Evolutionary conservation across 2,888 invertebrate genomes (phyloP).

Genomic region (Hipparchia semele): DNA sequence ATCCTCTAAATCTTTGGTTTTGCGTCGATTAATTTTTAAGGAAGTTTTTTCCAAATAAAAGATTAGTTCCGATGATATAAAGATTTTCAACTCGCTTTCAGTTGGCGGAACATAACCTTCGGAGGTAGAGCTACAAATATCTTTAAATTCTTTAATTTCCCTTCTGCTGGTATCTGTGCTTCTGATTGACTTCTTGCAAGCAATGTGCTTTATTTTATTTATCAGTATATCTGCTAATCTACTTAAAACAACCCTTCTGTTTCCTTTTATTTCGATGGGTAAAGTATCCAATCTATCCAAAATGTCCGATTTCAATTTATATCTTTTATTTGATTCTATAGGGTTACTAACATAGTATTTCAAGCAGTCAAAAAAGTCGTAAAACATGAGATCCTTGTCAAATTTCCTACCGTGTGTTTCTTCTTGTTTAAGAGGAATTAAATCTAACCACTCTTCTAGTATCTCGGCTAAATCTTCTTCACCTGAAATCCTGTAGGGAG

Average conservation of each 20-base stretch:
- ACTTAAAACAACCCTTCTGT: slow-evolving; percentile 47
- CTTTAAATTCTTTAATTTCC: slow-evolving; percentile 10
- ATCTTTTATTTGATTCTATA: slow-evolving; percentile 18
- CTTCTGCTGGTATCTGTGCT: slow-evolving; percentile 14
- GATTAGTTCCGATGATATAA: slow-evolving; percentile 48
- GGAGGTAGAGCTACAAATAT: slow-evolving; percentile 19
- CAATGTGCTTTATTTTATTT: slow-evolving; percentile 40
- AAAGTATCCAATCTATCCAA: slow-evolving; percentile 36
- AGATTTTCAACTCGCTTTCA: slow-evolving; percentile 50
- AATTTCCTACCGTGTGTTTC: slow-evolving; percentile 28
- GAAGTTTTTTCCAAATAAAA: slow-evolving; percentile 45
- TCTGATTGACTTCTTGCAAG: slow-evolving; percentile 11
- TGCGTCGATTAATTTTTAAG: slow-evolving; percentile 41
- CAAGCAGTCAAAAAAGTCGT: slow-evolving; percentile 35
- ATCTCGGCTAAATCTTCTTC: slow-evolving; percentile 48
- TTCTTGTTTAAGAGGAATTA: slow-evolving; percentile 35
- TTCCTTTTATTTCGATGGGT: slow-evolving; percentile 40
- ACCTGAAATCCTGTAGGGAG: slow-evolving; percentile 36
- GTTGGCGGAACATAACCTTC: slow-evolving; percentile 44
- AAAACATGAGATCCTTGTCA: slow-evolving; percentile 35
- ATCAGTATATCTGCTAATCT: slow-evolving; percentile 51
- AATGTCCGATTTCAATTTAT: slow-evolving; percentile 38
- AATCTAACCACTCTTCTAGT: slow-evolving; percentile 38
- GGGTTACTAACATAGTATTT: slow-evolving; percentile 19
- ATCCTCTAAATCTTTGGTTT: slow-evolving; percentile 49